Evolutionary conservation across 2,888 invertebrate species (phyloP).

Genomic region (Tyria jacobaeae): DNA sequence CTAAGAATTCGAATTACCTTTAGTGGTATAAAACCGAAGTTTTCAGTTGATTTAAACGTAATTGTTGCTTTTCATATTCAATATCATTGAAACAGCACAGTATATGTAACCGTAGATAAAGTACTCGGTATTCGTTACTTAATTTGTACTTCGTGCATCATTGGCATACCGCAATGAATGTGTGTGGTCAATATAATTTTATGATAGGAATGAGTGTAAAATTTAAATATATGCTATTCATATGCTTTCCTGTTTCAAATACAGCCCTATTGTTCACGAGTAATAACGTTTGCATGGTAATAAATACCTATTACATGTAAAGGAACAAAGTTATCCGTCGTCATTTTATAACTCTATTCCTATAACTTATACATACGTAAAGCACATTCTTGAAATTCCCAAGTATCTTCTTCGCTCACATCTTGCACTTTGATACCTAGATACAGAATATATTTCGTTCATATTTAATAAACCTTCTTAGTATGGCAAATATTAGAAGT

Average conservation of each 20-base stretch:
- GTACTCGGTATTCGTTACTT: neutral
- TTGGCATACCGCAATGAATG: conserved; percentile 1
- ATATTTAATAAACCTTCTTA: too few relatives aligned
- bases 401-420: neutral
- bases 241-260: conserved; percentile 14
- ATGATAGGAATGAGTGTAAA: conserved; percentile 5
- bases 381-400: neutral
- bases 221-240: conserved; percentile 17
- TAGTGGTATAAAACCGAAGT: neutral
- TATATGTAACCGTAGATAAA: neutral
- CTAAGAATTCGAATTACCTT: too few relatives aligned
- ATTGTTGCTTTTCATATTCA: neutral
- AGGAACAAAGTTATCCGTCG: conserved; percentile 1
- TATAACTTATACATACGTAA: conserved; percentile 3
- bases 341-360: neutral
- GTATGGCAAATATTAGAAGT: too few relatives aligned
- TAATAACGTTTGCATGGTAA: conserved; percentile 1
- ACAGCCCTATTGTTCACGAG: conserved; percentile 2
- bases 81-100: neutral
- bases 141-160: neutral
- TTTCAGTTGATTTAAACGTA: neutral
- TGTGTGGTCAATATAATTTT: conserved; percentile 18
- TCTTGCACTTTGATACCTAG: neutral
- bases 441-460: too few relatives aligned
- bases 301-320: conserved; percentile 7